Percentiles rank a stretch among this genome's conserved stretches.
Evolutionary conservation across 2,797 vertebrate species (phyloP).

Genomic region (Gorsachius magnificus): DNA sequence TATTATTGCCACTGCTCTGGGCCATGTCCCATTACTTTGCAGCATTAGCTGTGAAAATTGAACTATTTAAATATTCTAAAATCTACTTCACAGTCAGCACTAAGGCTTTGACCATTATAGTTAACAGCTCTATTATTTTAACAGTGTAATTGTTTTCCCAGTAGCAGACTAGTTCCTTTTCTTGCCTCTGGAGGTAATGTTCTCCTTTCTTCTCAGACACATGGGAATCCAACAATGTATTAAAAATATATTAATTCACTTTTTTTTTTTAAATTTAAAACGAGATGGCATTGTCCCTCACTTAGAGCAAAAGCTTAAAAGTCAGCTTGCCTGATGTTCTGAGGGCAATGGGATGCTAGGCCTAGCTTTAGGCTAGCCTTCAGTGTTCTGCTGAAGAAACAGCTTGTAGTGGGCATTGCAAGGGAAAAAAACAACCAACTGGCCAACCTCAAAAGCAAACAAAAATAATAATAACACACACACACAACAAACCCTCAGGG

Average conservation of each 20-base stretch:
- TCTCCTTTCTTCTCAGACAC: neutral
- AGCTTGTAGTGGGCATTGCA: neutral
- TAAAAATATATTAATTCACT: neutral
- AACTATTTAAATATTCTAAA: neutral
- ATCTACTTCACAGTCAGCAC: neutral
- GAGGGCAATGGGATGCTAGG: neutral
- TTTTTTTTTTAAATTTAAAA: neutral
- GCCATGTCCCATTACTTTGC: neutral
- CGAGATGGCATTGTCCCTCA: neutral
- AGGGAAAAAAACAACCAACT: neutral
- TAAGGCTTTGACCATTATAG: neutral
- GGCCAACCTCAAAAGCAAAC: neutral
- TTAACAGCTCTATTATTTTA: neutral
- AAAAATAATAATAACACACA: neutral
- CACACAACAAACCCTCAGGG: no score
- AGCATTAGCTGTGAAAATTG: neutral
- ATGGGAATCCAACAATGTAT: neutral
- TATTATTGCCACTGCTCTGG: neutral
- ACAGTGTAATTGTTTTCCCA: neutral
- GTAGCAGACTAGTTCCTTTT: neutral
- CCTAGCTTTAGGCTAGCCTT: neutral
- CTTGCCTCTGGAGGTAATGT: neutral
- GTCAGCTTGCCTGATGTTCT: neutral
- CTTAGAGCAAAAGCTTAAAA: neutral
- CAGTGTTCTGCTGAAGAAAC: neutral